Conservation (phyloP, 1,140 invertebrate species). For the Macrocentrus cingulum region DNA sequence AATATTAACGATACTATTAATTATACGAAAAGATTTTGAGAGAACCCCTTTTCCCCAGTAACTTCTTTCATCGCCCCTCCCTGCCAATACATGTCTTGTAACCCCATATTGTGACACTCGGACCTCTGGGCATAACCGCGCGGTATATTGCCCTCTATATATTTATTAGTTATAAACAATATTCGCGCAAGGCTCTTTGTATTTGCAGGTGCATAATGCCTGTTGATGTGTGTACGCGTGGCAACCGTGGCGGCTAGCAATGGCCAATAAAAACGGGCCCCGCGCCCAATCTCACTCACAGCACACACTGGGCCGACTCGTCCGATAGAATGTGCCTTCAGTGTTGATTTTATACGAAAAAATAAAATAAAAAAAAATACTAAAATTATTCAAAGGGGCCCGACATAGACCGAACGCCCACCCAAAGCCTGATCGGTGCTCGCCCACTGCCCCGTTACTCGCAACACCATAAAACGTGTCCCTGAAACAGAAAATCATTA, state of each 20-base stretch:
- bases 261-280: conserved; percentile 42
- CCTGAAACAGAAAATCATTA: too few species aligned
- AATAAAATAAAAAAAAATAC: conserved; percentile 69
- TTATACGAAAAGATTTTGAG: conserved; percentile 8
- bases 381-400: conserved; percentile 75
- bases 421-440: conserved; percentile 65
- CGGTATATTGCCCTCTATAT: conserved; percentile 8
- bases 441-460: conserved; percentile 54
- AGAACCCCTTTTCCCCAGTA: background rate
- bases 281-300: conserved; percentile 61
- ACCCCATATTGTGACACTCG: conserved; percentile 17
- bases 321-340: conserved; percentile 88
- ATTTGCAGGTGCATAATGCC: conserved; percentile 52
- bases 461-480: conserved; percentile 32
- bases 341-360: conserved; percentile 83
- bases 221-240: conserved; percentile 35
- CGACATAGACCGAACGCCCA: conserved; percentile 78
- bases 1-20: too few species aligned
- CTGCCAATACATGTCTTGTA: conserved; percentile 4
- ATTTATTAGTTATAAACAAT: background rate
- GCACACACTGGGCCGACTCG: conserved; percentile 79
- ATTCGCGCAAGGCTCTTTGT: conserved; percentile 31
- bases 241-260: conserved; percentile 14
- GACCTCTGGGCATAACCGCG: background rate
- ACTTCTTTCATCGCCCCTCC: background rate